Base-by-base conservation (phyloP, 2,888 invertebrate genomes). In the Pharmacophagus antenor region DNA sequence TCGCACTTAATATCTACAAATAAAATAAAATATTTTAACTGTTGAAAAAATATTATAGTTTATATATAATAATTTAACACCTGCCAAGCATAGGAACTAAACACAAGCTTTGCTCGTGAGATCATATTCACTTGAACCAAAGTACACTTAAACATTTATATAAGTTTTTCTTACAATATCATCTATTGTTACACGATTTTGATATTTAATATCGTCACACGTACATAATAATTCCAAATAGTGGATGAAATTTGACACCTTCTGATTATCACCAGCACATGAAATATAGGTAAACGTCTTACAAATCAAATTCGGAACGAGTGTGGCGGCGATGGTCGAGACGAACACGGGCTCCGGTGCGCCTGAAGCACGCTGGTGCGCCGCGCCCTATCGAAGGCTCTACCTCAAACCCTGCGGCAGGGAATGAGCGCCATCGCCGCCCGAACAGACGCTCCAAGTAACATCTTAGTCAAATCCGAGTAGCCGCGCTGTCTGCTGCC, bases 381-480 rank as follows among this genome's bases (percentile, higher is more conserved):
- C 72, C 76, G 70, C 80, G 79, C 67, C 85, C 63, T 73, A 74
- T 64, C 62, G 80, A 76, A 67, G 80, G 76, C 72, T 84, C 86
- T 66, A 76, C 65, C 77, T 85, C 88, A 77, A 79, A 81, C 67
- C 86, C 85, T 65, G 81, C 84, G 65, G 85, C 76, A 69, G 88
- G 88, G 71, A 88, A 88, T 68, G 87, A 85, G 71, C 91, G 88
- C 92, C 92, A 92, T 67, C 91, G 90, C 80, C 90, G 89, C 76
- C 92, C 93, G 85, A 94, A 93, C 88, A 94, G 85, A 89, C 93
- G 93, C 92, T 93, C 93, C 92, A 94, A 92, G 91, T 93, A 93
- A 92, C 93, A 93, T 93, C 93, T 93, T 94, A 94, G 94, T 94
- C 94, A 94, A 92, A 94, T 94, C 82, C 93, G 91, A 76, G 92